Percentiles rank a stretch among this genome's conserved stretches.
Conservation (phyloP, 2,797 vertebrate genomes). For the Triplophysa bombifrons region DNA sequence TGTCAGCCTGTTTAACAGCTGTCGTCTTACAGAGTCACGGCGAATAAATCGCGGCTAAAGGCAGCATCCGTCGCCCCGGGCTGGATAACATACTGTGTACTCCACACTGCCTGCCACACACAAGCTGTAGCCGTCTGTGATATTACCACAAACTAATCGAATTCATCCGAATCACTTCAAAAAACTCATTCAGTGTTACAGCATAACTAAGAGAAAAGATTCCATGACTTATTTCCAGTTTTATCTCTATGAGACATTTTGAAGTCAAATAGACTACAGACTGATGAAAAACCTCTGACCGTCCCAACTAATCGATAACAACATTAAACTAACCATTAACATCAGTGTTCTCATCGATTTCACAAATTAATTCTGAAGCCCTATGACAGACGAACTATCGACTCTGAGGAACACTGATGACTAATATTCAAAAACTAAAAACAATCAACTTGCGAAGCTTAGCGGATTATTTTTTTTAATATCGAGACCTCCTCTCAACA, state of each 20-base stretch:
- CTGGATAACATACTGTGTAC: slow-evolving; percentile 42
- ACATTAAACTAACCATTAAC: neutral
- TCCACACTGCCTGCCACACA: slow-evolving; percentile 36
- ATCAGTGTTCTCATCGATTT: neutral
- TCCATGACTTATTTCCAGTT: too few relatives aligned
- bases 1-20: slow-evolving; percentile 48
- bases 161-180: slow-evolving; percentile 31
- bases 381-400: neutral
- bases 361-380: neutral
- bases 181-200: neutral
- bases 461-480: neutral
- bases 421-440: too few relatives aligned
- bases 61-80: slow-evolving; percentile 37
- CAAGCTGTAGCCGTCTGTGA: slow-evolving; percentile 32
- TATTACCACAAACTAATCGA: slow-evolving; percentile 24
- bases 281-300: neutral
- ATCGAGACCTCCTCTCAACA: neutral
- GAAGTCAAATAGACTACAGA: neutral
- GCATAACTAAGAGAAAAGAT: neutral
- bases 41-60: slow-evolving; percentile 38
- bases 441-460: neutral
- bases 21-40: slow-evolving; percentile 41
- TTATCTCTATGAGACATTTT: neutral
- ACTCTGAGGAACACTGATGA: neutral
- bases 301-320: neutral